Percentiles rank a stretch among this genome's conserved stretches.
Evolutionary conservation across 2,888 invertebrate species (phyloP).

Genomic region (Cataglyphis altisquamis): DNA sequence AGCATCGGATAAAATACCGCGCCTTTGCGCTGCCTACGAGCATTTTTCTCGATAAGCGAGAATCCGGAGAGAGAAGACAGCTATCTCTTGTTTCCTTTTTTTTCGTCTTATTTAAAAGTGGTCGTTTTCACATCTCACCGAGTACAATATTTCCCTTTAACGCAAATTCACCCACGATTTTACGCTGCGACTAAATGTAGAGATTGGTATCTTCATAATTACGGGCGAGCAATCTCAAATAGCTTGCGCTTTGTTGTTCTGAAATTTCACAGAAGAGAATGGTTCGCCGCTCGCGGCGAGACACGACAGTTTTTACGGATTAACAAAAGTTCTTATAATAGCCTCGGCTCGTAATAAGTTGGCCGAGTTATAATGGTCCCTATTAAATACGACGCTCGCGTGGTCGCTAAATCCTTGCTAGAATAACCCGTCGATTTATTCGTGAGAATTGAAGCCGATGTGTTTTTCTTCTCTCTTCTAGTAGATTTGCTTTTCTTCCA

Average conservation of each 20-base stretch:
- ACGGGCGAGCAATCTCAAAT: conserved; percentile 43
- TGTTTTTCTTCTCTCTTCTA: conserved; percentile 52
- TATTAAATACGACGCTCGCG: conserved; percentile 64
- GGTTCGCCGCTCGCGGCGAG: conserved; percentile 23
- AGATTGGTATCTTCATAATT: conserved; percentile 52
- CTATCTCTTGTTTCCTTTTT: neutral
- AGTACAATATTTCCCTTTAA: conserved; percentile 32
- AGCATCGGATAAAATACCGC: conserved; percentile 12
- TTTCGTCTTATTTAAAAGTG: conserved; percentile 21
- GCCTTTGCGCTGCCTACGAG: neutral
- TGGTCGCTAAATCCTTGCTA: conserved; percentile 20
- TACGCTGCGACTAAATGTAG: conserved; percentile 19
- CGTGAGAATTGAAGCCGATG: conserved; percentile 55
- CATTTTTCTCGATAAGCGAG: neutral
- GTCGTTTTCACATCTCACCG: conserved; percentile 27
- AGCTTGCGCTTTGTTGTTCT: conserved; percentile 30
- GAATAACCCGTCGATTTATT: conserved; percentile 60
- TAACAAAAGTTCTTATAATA: conserved; percentile 70
- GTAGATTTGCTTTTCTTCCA: conserved; percentile 49
- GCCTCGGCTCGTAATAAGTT: conserved; percentile 64
- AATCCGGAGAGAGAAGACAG: neutral
- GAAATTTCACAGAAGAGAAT: conserved; percentile 33
- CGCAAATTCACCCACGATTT: conserved; percentile 21
- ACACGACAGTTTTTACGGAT: conserved; percentile 69
- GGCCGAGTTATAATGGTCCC: conserved; percentile 66